Conservation (phyloP, 1,140 invertebrate species). For the Drosophila miranda region DNA sequence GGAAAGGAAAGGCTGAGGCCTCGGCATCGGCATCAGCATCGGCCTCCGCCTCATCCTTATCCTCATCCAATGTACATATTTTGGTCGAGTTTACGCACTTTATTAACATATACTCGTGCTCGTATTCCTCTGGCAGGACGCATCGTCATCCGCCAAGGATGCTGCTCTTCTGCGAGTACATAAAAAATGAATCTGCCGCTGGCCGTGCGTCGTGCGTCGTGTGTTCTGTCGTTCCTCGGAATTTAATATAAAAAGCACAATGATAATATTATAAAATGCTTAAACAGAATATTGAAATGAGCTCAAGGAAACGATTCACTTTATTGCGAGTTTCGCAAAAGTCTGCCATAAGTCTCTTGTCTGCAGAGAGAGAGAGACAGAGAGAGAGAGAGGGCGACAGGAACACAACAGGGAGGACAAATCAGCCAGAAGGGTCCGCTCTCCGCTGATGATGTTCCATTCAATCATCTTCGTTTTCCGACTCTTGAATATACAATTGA, state of each 20-base stretch:
- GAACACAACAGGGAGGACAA: not conserved
- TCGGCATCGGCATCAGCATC: too few relatives aligned
- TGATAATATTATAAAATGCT: slow-evolving; percentile 49
- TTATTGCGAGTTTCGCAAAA: slow-evolving; percentile 36
- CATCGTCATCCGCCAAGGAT: slow-evolving; percentile 1
- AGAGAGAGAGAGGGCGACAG: too few relatives aligned
- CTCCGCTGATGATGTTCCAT: slow-evolving; percentile 1
- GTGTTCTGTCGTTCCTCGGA: not conserved
- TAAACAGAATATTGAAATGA: slow-evolving; percentile 47
- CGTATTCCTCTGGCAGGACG: too few relatives aligned
- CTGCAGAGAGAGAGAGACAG: too few relatives aligned
- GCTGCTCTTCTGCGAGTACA: slow-evolving; percentile 6
- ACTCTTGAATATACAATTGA: slow-evolving; percentile 19
- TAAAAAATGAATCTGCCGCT: slow-evolving; percentile 40
- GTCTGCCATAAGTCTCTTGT: not conserved
- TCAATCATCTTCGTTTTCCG: slow-evolving; percentile 23
- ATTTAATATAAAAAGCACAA: slow-evolving; percentile 43
- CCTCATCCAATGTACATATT: slow-evolving; percentile 19
- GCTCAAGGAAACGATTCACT: slow-evolving; percentile 39
- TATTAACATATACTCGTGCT: slow-evolving; percentile 32
- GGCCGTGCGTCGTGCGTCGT: slow-evolving; percentile 2
- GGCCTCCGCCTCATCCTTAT: too few relatives aligned
- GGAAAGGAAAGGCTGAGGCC: too few relatives aligned
- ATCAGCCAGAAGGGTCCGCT: slow-evolving; percentile 7
- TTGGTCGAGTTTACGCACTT: slow-evolving; percentile 43